A percentile compares a stretch with the other conserved stretches of the same genome.
phyloP scores from a whole-genome alignment of 2,113 vertebrate species.

The Anoplopoma fimbria region DNA sequence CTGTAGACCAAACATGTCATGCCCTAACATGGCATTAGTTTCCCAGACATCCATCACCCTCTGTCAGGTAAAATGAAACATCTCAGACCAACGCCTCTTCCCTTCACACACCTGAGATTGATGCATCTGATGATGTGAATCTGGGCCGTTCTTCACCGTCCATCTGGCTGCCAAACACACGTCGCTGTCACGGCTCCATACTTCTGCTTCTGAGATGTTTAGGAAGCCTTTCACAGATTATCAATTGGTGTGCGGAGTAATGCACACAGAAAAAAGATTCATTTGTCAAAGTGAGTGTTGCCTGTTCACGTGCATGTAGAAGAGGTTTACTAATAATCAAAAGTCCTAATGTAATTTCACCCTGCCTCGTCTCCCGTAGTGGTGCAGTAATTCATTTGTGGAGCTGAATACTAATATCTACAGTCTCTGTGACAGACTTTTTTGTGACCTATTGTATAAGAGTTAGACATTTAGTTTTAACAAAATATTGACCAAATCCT shows the following conservation, averaged over 20 bases:
- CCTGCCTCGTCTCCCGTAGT: conserved; percentile 2
- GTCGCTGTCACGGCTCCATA: conserved; percentile 6
- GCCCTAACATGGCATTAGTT: conserved; percentile 55
- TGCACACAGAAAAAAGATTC: background rate
- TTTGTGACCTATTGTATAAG: background rate
- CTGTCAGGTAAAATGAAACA: conserved; percentile 28
- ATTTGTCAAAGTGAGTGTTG: background rate
- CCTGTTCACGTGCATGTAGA: background rate
- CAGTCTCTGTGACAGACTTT: conserved; percentile 12
- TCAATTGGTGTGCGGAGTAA: conserved; percentile 16
- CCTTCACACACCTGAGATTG: conserved; percentile 25
- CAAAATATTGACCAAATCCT: background rate
- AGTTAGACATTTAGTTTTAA: background rate
- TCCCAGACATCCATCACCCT: conserved; percentile 55
- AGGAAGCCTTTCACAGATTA: background rate
- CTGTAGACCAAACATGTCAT: conserved; percentile 50
- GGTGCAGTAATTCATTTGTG: conserved; percentile 37
- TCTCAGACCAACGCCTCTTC: background rate
- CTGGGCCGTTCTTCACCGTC: conserved; percentile 27
- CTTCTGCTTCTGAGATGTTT: conserved; percentile 14
- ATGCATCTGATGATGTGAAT: conserved; percentile 44
- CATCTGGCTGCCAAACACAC: conserved; percentile 45
- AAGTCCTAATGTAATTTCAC: conserved; percentile 36
- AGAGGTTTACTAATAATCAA: conserved; percentile 7
- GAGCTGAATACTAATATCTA: conserved; percentile 35